Evolutionary conservation across 2,888 invertebrate species (phyloP).

Genomic region (Aleiodes leptofemur): DNA sequence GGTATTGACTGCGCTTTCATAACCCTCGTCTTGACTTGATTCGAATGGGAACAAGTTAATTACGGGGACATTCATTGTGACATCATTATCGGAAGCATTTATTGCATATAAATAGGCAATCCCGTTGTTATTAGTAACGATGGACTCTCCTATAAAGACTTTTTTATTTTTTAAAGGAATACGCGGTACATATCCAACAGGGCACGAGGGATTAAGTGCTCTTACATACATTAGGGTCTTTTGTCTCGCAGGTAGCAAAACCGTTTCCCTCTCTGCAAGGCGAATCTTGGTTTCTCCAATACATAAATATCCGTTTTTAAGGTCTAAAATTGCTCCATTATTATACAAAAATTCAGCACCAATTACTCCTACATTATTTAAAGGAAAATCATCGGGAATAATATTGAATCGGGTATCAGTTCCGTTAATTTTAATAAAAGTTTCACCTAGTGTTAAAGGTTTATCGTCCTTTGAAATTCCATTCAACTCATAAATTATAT

Average conservation of each 20-base stretch:
- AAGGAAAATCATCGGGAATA: conserved; percentile 34
- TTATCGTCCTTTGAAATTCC: conserved; percentile 28
- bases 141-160: conserved; percentile 42
- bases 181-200: conserved; percentile 25
- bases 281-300: conserved; percentile 3
- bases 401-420: conserved; percentile 11
- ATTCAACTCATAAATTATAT: conserved; percentile 17
- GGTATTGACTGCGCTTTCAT: background rate
- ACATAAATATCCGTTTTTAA: too few relatives aligned
- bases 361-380: background rate
- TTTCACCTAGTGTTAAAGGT: conserved; percentile 26
- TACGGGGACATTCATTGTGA: conserved; percentile 31
- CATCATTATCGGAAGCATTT: conserved; percentile 37
- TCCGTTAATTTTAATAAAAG: conserved; percentile 8
- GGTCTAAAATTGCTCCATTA: too few relatives aligned
- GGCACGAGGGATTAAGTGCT: background rate
- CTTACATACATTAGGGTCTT: conserved; percentile 36
- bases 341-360: too few relatives aligned
- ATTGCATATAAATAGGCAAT: conserved; percentile 35
- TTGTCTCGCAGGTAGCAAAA: conserved; percentile 21
- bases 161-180: background rate
- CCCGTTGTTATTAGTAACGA: conserved; percentile 35
- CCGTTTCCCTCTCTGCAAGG: conserved; percentile 7
- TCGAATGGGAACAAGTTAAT: conserved; percentile 41
- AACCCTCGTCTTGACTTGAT: conserved; percentile 39